phyloP scores from a whole-genome alignment of 2,797 vertebrate species.

The Pipistrellus kuhlii region DNA sequence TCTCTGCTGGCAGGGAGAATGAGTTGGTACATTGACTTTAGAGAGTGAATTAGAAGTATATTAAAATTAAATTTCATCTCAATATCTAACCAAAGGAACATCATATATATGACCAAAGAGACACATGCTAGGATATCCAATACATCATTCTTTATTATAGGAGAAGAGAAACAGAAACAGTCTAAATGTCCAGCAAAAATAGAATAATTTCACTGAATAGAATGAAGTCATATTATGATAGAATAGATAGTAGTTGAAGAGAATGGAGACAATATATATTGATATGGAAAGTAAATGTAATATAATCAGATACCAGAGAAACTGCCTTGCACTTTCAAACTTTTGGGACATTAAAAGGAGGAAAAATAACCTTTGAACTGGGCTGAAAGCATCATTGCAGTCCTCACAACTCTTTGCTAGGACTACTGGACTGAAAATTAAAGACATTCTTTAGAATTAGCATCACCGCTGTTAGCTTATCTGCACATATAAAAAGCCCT shows the following conservation, averaged over 20 bases:
- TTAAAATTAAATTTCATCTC: conserved; percentile 40
- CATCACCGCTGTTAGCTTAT: background rate
- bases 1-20: background rate
- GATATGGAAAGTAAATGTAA: background rate
- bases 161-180: background rate
- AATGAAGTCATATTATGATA: background rate
- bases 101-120: background rate
- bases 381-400: background rate
- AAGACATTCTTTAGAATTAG: background rate
- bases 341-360: background rate
- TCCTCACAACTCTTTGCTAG: background rate
- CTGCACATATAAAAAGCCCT: background rate
- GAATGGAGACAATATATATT: background rate
- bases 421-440: background rate
- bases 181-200: background rate
- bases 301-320: background rate
- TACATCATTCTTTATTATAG: background rate
- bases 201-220: background rate
- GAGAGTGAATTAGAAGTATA: background rate
- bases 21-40: background rate
- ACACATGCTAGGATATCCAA: background rate
- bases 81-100: conserved; percentile 15
- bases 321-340: background rate
- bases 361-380: background rate
- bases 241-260: background rate